Evolutionary conservation across 30 jellyfish, hydroid and myxozoan species (phyloP), one percentile per base, ranked within the genome.

Genomic region (Clytia hemisphaerica): DNA sequence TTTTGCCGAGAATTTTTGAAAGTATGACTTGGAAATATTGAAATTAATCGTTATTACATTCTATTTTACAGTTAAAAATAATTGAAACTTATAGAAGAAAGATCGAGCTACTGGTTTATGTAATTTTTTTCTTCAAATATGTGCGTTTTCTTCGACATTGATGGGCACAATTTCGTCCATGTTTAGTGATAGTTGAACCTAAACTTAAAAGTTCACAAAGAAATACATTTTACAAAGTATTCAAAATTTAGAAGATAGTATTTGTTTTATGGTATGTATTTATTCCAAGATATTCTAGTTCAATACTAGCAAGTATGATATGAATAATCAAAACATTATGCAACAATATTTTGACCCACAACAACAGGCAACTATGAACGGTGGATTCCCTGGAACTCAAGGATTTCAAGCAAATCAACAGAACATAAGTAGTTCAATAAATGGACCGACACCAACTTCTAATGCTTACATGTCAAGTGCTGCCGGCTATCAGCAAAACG

Each of bases 331-430:
- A 28, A 69, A 69, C 36, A 69, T 69, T 70, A 65, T 65, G 78
- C 81, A 69, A 37, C 81, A 69, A 33, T 69, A 15, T 49, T 69
- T 7, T 69, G 81, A 69, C 24, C n/a, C n/a, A n/a, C 81, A 69
- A 49, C 78, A 65, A 37, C 78, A 65, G 29, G 63, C 12, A 3
- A 49, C 31, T 69, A 26, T 69, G 27, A 69, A 69, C 49, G n/a
- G n/a, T n/a, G 81, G 81, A 29, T 69, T 69, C 49, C 93, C 92
- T 30, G 80, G 59, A 34, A 87, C 88, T 9, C 61, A 83, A 15
- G 92, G 92, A 19, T 84, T 67, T 59, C 95, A 80, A 47, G 93
- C 63, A 35, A 84, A 61, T 45, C 88, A 76, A 59, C 78, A 69
- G 49, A 50, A 29, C 16, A 32, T 75, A 37, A 47, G 31, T 0